Evolutionary conservation across 2,888 invertebrate species (phyloP).

Genomic region (Chloroclystis v-ata): DNA sequence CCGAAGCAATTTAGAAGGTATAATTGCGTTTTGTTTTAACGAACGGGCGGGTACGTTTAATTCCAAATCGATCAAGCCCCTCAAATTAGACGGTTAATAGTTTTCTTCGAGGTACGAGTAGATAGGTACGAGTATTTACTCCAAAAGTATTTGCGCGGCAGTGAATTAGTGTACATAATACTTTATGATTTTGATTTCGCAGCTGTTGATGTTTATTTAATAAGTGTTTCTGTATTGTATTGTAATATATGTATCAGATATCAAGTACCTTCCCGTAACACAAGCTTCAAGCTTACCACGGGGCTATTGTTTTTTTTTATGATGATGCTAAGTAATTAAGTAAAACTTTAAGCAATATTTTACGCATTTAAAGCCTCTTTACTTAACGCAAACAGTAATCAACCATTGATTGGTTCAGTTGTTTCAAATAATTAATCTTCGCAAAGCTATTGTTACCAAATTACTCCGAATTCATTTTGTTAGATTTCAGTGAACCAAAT

Average conservation of each 20-base stretch:
- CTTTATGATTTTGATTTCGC: neutral
- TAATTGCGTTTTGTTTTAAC: slow-evolving; percentile 29
- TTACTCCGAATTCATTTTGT: neutral
- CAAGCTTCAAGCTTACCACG: too few relatives aligned
- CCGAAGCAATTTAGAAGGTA: slow-evolving; percentile 29
- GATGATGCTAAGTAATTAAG: neutral
- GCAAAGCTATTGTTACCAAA: neutral
- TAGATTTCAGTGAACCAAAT: neutral
- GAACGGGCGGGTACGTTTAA: slow-evolving; percentile 19
- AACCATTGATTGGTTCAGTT: slow-evolving; percentile 39
- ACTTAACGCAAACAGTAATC: neutral
- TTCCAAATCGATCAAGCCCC: slow-evolving; percentile 28
- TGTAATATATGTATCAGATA: too few relatives aligned
- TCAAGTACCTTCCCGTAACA: too few relatives aligned
- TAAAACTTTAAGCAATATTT: neutral
- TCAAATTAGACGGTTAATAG: slow-evolving; percentile 26
- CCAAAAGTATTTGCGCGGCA: too few relatives aligned
- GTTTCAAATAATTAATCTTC: slow-evolving; percentile 58
- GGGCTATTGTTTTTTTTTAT: too few relatives aligned
- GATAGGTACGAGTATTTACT: slow-evolving; percentile 5
- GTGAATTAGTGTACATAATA: neutral
- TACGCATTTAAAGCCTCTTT: neutral
- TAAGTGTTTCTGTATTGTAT: too few relatives aligned
- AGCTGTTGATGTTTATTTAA: neutral
- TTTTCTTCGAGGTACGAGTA: slow-evolving; percentile 21